phyloP scores from a whole-genome alignment of 2,888 invertebrate genomes.

The Phragmatobia fuliginosa region DNA sequence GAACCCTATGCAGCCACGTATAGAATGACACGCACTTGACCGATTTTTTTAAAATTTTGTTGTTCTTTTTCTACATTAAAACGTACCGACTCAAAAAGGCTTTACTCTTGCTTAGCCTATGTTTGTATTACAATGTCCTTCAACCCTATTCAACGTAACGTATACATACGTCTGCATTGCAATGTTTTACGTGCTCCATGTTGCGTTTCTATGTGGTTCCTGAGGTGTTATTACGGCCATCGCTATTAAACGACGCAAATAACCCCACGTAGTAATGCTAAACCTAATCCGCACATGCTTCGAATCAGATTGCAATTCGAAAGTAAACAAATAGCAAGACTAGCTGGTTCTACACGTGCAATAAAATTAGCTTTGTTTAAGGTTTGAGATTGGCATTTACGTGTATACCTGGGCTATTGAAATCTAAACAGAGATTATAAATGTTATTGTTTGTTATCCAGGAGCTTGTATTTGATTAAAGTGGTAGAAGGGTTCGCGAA shows the following conservation, averaged over 20 bases:
- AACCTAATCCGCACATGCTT: neutral
- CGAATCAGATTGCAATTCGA: neutral
- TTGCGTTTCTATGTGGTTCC: neutral
- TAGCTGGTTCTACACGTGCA: neutral
- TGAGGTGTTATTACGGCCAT: neutral
- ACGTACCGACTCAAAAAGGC: too few relatives aligned
- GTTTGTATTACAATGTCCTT: neutral
- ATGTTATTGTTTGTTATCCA: neutral
- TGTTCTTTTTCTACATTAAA: too few relatives aligned
- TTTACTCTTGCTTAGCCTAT: too few relatives aligned
- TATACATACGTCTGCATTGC: neutral
- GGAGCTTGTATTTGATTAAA: neutral
- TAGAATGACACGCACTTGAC: too few relatives aligned
- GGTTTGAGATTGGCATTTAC: neutral
- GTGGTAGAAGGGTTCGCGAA: neutral
- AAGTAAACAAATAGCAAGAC: neutral
- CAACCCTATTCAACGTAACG: neutral
- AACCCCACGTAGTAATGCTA: neutral
- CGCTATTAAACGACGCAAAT: neutral
- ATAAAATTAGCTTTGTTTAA: slow-evolving; percentile 9
- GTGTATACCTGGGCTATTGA: neutral
- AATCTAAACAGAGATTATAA: neutral
- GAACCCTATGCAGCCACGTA: too few relatives aligned
- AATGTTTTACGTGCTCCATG: neutral
- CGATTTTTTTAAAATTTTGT: too few relatives aligned